Evolutionary conservation across 2,888 invertebrate genomes (phyloP).

Genomic region (Melinaea marsaeus): DNA sequence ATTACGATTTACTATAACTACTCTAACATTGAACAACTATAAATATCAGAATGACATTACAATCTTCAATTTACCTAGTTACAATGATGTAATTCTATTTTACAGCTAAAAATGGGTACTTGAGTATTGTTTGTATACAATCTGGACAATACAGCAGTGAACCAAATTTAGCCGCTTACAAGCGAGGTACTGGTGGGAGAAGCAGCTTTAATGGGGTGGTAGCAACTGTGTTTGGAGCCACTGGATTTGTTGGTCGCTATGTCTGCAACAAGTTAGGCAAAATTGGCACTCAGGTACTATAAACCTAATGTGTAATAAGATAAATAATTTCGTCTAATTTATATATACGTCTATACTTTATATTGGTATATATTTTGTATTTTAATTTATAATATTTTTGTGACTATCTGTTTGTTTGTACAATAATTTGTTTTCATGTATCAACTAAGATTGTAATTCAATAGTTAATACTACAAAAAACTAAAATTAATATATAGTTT

Average conservation of each 20-base stretch:
- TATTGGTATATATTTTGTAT: background rate
- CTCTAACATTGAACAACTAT: no score
- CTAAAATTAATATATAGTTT: no score
- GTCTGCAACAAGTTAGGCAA: slow-evolving; percentile 94
- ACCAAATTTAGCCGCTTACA: slow-evolving; percentile 82
- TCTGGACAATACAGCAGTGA: slow-evolving; percentile 76
- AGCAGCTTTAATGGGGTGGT: slow-evolving; percentile 98
- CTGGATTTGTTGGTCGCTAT: slow-evolving; percentile 92
- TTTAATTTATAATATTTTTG: no score
- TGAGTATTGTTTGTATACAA: slow-evolving; percentile 69
- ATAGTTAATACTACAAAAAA: no score
- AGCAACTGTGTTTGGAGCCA: slow-evolving; percentile 97
- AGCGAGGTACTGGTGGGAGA: slow-evolving; percentile 93
- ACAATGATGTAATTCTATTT: slow-evolving; percentile 31
- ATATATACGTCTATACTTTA: background rate
- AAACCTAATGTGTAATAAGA: background rate
- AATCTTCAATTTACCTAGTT: no score
- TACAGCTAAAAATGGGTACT: slow-evolving; percentile 59
- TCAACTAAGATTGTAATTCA: no score
- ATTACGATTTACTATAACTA: background rate
- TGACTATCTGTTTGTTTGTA: no score
- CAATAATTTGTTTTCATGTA: no score
- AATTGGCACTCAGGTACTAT: slow-evolving; percentile 85
- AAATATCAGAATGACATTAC: no score
- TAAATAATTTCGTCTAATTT: slow-evolving; percentile 1